A percentile compares a stretch with the other conserved stretches of the same genome.
phyloP scores from a whole-genome alignment of 2,888 invertebrate genomes.

The Morpho deidamia region DNA sequence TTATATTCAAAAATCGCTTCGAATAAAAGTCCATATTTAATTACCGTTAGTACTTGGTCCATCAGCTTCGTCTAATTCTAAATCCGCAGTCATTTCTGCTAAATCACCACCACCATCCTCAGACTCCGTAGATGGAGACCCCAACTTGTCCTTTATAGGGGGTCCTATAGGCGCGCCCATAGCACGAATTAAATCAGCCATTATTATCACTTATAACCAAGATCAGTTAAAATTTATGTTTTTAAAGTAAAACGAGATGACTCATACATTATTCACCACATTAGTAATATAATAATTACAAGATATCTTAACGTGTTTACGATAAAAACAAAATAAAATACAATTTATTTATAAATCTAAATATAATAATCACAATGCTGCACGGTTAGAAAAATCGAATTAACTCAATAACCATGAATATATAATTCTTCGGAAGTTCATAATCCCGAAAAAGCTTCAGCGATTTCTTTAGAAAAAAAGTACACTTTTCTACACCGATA shows the following conservation, averaged over 20 bases:
- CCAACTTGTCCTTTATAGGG: slow-evolving; percentile 84
- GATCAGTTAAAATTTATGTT: slow-evolving; percentile 16
- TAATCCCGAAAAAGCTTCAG: slow-evolving; percentile 3
- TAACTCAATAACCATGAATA: neutral
- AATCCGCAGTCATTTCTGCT: slow-evolving; percentile 80
- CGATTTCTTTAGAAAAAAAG: slow-evolving; percentile 4
- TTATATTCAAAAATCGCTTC: neutral
- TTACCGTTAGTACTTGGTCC: slow-evolving; percentile 81
- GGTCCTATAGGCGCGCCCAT: slow-evolving; percentile 82
- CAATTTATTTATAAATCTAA: neutral
- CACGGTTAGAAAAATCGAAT: neutral
- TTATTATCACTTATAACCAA: slow-evolving; percentile 40
- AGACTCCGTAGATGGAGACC: slow-evolving; percentile 91
- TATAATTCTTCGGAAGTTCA: neutral
- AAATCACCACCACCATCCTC: slow-evolving; percentile 87
- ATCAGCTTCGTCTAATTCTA: slow-evolving; percentile 84
- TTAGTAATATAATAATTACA: slow-evolving; percentile 26
- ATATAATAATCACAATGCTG: neutral
- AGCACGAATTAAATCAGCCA: slow-evolving; percentile 85
- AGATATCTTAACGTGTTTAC: slow-evolving; percentile 42
- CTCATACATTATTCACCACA: slow-evolving; percentile 49
- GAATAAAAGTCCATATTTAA: neutral
- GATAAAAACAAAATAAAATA: slow-evolving; percentile 20
- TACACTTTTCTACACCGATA: slow-evolving; percentile 31
- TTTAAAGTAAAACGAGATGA: slow-evolving; percentile 27